Conservation (phyloP, 2,888 invertebrate species). For the Andrena dorsata region DNA sequence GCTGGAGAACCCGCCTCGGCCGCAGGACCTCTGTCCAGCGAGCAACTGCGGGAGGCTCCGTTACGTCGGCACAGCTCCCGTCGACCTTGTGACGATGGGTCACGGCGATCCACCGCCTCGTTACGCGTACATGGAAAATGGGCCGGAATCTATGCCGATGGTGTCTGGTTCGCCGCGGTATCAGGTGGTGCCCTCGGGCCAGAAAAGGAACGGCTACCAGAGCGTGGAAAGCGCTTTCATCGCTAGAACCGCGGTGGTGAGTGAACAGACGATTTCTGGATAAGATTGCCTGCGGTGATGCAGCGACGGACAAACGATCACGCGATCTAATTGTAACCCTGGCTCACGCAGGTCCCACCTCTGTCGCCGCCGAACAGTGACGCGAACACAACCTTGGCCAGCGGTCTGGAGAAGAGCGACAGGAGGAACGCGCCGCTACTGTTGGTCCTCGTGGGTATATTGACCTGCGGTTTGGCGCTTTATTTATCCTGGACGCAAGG, state of each 20-base stretch:
- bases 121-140: constrained; percentile 78
- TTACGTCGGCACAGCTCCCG: constrained; percentile 76
- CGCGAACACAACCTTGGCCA: constrained; percentile 82
- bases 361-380: constrained; percentile 83
- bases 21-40: constrained; percentile 76
- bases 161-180: constrained; percentile 80
- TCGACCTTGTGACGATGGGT: constrained; percentile 71
- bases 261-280: constrained; percentile 51
- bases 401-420: constrained; percentile 81
- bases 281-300: neutral
- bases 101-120: constrained; percentile 77
- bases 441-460: constrained; percentile 80
- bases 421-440: constrained; percentile 81
- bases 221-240: constrained; percentile 84
- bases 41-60: constrained; percentile 80
- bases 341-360: constrained; percentile 80
- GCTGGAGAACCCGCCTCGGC: constrained; percentile 74
- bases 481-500: constrained; percentile 83
- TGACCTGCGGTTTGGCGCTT: constrained; percentile 82
- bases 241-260: constrained; percentile 83
- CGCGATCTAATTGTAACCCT: constrained; percentile 23
- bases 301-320: neutral
- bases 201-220: constrained; percentile 75
- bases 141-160: constrained; percentile 79
- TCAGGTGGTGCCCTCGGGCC: constrained; percentile 76